These are phyloP conservation scores for Dinoponera quadriceps DNA, from an alignment of 1,140 invertebrate genomes.

Conservation along the genomic window DNA sequence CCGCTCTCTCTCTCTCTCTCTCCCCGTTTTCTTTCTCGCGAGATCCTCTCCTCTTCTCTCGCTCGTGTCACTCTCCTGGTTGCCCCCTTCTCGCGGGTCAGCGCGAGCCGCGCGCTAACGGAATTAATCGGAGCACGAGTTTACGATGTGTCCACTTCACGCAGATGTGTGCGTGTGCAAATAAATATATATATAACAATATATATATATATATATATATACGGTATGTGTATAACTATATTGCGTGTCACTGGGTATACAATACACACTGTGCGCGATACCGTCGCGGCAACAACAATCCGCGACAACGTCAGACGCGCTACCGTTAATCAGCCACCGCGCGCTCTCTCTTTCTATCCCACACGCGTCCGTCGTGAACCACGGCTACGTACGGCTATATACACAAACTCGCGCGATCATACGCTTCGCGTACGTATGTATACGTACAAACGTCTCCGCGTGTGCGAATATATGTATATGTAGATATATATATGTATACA, in stretches of 20 bases:
- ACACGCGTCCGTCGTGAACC: conserved; percentile 30
- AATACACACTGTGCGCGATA: background rate
- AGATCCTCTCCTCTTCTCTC: background rate
- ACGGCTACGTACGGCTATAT: conserved; percentile 20
- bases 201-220: background rate
- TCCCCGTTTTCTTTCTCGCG: background rate
- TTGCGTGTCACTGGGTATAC: conserved; percentile 11
- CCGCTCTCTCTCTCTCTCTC: background rate
- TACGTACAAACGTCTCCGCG: background rate
- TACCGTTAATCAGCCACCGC: conserved; percentile 35
- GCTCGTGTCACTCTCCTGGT: background rate
- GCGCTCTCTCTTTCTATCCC: background rate
- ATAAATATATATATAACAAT: conserved; percentile 23
- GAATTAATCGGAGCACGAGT: conserved; percentile 39
- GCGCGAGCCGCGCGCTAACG: conserved; percentile 21
- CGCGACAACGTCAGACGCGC: conserved; percentile 29
- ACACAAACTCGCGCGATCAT: background rate
- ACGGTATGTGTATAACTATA: conserved; percentile 2
- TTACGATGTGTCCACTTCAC: background rate
- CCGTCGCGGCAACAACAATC: background rate
- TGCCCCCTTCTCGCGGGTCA: conserved; percentile 19
- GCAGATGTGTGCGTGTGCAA: background rate
- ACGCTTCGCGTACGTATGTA: background rate
- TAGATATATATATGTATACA: conserved; percentile 4
- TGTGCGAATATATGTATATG: background rate